Evolutionary conservation across 2,113 vertebrate genomes (phyloP).

Genomic region (Otolemur garnettii): DNA sequence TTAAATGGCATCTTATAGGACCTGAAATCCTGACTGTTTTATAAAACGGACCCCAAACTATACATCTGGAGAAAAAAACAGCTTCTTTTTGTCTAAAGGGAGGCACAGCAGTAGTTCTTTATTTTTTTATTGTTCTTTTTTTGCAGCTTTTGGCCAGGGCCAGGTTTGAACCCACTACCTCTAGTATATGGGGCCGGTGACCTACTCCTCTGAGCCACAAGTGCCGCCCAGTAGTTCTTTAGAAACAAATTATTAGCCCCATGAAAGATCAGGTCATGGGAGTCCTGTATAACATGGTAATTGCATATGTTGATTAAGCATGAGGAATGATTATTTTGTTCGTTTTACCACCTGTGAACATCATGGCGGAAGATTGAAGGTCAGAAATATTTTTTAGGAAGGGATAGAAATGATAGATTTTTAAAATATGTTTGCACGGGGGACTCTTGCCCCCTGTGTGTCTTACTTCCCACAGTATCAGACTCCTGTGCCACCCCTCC

Average conservation of each 20-base stretch:
- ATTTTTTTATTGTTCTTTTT: background rate
- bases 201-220: no score
- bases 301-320: background rate
- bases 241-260: conserved; percentile 7
- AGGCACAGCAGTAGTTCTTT: background rate
- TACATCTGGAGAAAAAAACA: background rate
- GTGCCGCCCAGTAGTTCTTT: background rate
- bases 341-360: background rate
- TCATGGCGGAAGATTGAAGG: background rate
- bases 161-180: no score
- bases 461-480: background rate
- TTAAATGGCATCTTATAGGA: background rate
- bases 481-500: background rate
- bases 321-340: conserved; percentile 25
- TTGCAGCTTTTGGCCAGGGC: no score
- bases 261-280: background rate
- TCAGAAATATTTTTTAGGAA: background rate
- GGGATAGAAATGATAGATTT: background rate
- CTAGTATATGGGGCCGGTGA: no score
- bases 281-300: background rate
- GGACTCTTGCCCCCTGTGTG: background rate
- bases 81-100: background rate
- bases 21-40: conserved; percentile 39
- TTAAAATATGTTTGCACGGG: background rate
- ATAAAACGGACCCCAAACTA: background rate